Evolutionary conservation across 2,888 invertebrate species (phyloP).

Genomic region (Campaea margaritaria): DNA sequence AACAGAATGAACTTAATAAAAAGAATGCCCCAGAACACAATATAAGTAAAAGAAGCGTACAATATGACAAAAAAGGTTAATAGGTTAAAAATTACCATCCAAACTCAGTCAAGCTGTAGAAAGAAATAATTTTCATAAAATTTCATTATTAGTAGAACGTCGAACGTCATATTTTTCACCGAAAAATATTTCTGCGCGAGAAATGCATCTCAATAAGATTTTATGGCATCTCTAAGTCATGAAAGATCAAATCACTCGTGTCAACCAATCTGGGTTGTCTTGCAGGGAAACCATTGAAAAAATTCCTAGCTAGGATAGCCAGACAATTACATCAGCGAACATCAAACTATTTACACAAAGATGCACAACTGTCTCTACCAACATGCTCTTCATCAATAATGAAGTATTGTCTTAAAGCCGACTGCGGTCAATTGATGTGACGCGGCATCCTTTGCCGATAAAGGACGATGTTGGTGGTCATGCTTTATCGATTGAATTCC

Average conservation of each 20-base stretch:
- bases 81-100: too few species aligned
- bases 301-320: neutral
- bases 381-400: conserved; percentile 44
- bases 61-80: too few species aligned
- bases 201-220: too few species aligned
- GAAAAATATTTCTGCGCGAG: too few species aligned
- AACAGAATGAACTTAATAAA: neutral
- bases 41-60: neutral
- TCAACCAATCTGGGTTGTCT: too few species aligned
- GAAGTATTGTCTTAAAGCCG: conserved; percentile 67
- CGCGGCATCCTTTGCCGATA: conserved; percentile 68
- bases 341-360: neutral
- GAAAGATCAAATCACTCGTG: too few species aligned
- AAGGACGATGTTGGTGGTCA: conserved; percentile 58
- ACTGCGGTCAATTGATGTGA: conserved; percentile 66
- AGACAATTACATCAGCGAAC: neutral
- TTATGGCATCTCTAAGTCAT: too few species aligned
- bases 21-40: neutral
- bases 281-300: too few species aligned
- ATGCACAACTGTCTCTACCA: conserved; percentile 11
- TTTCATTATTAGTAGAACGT: too few species aligned
- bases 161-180: too few species aligned
- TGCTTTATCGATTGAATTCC: conserved; percentile 25
- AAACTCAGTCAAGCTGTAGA: too few species aligned
- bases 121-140: too few species aligned